Evolutionary conservation across 2,113 vertebrate species (phyloP), one percentile per base, ranked within the genome.

Genomic region (Datnioides undecimradiatus): DNA sequence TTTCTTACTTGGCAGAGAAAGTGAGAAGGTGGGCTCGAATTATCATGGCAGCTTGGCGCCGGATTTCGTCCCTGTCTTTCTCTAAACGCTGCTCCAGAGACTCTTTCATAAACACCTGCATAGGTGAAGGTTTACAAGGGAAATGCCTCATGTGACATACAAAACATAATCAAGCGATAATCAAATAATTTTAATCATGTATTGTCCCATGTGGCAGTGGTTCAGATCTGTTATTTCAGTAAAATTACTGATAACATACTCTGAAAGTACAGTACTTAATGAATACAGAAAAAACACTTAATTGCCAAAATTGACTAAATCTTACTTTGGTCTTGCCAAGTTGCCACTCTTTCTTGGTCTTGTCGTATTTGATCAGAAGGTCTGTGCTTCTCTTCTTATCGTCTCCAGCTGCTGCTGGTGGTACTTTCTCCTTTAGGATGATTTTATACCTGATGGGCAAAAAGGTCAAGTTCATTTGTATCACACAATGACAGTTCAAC

Each of bases 21-120:
- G 96, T 94, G 81, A 97, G 96, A 48, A 97, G 91, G 80, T 97
- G 95, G 46, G 97, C 97, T 85, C 95, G 92, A 91, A 98, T 97
- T 69, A 96, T 92, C 94, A 96, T 87, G 55, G 96, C 96, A 3
- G 97, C 96, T 88, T 96, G 94, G 55, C 93, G 93, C 73, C 96
- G 93, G 79, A 96, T 92, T 89, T 96, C 96, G 86, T 97, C 96
- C 76, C 97, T 92, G 88, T 95, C 94, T 92, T 97, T 97, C 93
- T 98, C 97, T 89, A 98, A 93, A 84, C 89, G 94, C 85, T 97
- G 97, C 91, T 98, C 97, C 87, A 98, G 92, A 83, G 92, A 93
- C 87, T 98, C 97, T 90, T 97, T 97, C 95, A 98, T 94, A 83
- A 98, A 98, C 87, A 98, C 96, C 97, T 98, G 91, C 83, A 82